Evolutionary conservation across 2,113 vertebrate species (phyloP).

Genomic region (Muscicapa adusta): DNA sequence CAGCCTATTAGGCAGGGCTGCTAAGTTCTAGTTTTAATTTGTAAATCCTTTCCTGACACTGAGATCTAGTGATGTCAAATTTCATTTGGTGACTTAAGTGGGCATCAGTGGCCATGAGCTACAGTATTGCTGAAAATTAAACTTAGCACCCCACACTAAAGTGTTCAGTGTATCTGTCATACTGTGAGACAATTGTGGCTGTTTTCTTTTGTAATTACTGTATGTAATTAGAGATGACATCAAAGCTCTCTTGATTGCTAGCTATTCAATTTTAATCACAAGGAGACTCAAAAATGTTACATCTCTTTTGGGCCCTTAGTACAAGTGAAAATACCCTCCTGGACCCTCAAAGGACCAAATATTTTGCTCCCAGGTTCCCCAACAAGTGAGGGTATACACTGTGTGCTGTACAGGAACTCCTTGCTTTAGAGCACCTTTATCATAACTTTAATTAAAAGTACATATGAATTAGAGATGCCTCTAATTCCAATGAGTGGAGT

Average conservation of each 20-base stretch:
- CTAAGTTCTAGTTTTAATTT: not conserved
- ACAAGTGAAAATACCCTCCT: not conserved
- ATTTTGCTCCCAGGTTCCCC: not conserved
- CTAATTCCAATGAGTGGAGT: not conserved
- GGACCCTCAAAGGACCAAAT: not conserved
- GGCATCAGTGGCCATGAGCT: not conserved
- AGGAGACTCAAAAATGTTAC: not conserved
- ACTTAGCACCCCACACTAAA: not conserved
- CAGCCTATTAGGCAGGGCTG: not conserved
- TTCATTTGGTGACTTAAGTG: not conserved
- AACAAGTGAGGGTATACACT: not conserved
- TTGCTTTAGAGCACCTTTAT: not conserved
- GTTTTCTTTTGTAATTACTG: not conserved
- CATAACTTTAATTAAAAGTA: not conserved
- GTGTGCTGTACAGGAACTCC: not conserved
- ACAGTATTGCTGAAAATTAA: not conserved
- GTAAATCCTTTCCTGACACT: not conserved
- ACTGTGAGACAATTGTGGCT: not conserved
- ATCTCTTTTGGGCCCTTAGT: not conserved
- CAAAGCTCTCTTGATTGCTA: not conserved
- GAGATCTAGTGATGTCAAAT: not conserved
- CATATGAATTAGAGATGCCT: not conserved
- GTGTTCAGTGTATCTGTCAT: not conserved
- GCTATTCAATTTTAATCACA: not conserved
- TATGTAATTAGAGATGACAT: not conserved